Conservation (phyloP, 2,113 vertebrate species). For the Heliornis fulica region DNA sequence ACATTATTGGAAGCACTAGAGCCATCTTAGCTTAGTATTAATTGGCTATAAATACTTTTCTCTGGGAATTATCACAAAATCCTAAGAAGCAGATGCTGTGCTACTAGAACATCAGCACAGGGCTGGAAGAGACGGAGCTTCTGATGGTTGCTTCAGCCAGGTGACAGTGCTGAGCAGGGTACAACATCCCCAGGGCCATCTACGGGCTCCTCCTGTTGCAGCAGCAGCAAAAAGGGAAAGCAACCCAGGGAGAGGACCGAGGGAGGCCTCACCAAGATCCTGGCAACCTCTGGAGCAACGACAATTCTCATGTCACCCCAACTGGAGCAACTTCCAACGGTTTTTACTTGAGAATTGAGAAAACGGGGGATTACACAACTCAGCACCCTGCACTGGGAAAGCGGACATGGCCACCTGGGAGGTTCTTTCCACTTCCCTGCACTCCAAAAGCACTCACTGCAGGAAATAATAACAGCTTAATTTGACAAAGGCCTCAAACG, state of each 20-base stretch:
- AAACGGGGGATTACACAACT: neutral
- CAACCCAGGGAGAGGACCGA: neutral
- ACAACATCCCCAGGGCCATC: no score
- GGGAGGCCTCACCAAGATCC: neutral
- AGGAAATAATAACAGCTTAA: neutral
- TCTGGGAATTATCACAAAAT: neutral
- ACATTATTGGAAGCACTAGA: neutral
- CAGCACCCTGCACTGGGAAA: fast-evolving
- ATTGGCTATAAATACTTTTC: neutral
- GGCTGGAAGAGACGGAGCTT: neutral
- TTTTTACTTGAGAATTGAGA: neutral
- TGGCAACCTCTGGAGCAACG: neutral
- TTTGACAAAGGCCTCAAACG: neutral
- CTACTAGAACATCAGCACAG: neutral
- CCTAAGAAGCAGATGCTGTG: no score
- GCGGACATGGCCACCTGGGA: fast-evolving
- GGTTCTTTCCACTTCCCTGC: neutral
- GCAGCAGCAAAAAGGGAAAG: neutral
- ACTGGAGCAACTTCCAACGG: neutral
- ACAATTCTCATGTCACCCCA: neutral
- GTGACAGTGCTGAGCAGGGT: neutral
- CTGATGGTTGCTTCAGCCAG: neutral
- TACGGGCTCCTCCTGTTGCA: neutral
- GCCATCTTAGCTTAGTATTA: no score
- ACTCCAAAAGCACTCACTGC: fast-evolving